Evolutionary conservation across 2,113 vertebrate species (phyloP).

Genomic region (Caranx melampygus): DNA sequence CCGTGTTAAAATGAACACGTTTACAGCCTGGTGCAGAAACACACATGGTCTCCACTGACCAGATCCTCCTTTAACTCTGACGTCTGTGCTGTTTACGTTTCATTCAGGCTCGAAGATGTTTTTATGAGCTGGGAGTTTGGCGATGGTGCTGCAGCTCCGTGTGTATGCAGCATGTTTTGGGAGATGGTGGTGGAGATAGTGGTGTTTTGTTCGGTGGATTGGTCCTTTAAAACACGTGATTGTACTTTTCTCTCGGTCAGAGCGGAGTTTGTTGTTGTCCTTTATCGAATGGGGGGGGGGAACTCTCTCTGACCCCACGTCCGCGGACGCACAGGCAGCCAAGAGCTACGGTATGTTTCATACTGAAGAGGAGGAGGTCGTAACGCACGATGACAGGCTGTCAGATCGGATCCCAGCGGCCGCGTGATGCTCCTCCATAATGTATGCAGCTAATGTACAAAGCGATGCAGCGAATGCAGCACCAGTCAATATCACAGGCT

Average conservation of each 20-base stretch:
- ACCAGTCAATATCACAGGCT: constrained; percentile 59
- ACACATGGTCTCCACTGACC: too few species aligned
- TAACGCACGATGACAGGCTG: constrained; percentile 68
- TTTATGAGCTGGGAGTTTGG: too few species aligned
- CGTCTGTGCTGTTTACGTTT: too few species aligned
- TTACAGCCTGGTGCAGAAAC: too few species aligned
- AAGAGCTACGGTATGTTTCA: constrained; percentile 35
- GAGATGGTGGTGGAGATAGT: too few species aligned
- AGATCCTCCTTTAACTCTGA: too few species aligned
- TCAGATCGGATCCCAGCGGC: constrained; percentile 46
- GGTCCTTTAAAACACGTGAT: background rate
- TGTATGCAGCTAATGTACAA: constrained; percentile 73
- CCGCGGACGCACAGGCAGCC: constrained; percentile 13
- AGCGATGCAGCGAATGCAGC: constrained; percentile 43
- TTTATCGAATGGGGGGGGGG: constrained; percentile 18
- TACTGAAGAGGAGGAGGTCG: constrained; percentile 25
- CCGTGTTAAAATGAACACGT: too few species aligned
- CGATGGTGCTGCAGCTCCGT: too few species aligned
- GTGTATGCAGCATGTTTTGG: too few species aligned
- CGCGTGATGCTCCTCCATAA: constrained; percentile 61
- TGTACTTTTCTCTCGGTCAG: background rate
- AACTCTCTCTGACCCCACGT: background rate
- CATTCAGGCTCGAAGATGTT: too few species aligned
- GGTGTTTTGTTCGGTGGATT: too few species aligned
- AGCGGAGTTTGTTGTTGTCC: background rate